phyloP scores from a whole-genome alignment of 2,797 vertebrate genomes.

The Threskiornis aethiopicus region DNA sequence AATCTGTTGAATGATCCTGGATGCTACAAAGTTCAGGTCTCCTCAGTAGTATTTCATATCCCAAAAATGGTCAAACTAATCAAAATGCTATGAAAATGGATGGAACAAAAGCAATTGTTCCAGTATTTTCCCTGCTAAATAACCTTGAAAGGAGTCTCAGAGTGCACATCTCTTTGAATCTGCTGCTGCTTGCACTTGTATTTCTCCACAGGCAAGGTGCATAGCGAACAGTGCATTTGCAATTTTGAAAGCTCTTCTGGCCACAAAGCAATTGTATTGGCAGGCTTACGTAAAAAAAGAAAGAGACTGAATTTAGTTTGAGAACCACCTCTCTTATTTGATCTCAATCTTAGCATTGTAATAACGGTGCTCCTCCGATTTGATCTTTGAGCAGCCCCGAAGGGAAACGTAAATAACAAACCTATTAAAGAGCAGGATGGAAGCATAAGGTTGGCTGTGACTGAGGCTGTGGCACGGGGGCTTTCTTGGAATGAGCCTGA shows the following conservation, averaged over 20 bases:
- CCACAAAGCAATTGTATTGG: neutral
- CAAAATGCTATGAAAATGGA: neutral
- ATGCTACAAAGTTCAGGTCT: neutral
- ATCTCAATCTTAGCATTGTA: neutral
- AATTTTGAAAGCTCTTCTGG: neutral
- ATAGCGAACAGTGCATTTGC: neutral
- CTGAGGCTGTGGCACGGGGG: neutral
- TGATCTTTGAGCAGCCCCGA: neutral
- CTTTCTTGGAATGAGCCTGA: neutral
- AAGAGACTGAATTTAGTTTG: neutral
- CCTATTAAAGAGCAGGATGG: neutral
- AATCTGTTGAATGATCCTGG: neutral
- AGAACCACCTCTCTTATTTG: neutral
- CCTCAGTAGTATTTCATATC: neutral
- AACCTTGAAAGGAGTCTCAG: neutral
- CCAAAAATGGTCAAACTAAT: neutral
- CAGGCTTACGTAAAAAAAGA: neutral
- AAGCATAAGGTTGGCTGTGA: neutral
- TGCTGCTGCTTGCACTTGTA: neutral
- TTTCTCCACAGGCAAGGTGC: conserved; percentile 3
- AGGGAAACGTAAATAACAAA: neutral
- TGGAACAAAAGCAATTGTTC: neutral
- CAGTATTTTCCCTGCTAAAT: neutral
- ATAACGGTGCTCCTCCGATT: neutral
- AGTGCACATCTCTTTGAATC: neutral